phyloP scores from a whole-genome alignment of 2,888 invertebrate species.

The Mimumesa dahlbomi region DNA sequence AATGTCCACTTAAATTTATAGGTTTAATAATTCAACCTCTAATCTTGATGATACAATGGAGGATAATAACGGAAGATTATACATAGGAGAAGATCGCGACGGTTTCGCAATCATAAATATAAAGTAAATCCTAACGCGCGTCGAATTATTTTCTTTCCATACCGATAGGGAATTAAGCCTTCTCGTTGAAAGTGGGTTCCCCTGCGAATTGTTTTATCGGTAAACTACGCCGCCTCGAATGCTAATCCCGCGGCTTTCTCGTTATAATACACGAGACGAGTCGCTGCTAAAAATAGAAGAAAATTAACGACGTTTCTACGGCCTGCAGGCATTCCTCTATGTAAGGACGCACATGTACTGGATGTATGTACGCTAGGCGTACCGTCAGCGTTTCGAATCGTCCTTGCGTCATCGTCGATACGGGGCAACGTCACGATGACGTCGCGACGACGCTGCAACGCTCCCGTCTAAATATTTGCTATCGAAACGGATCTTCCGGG shows the following conservation, averaged over 20 bases:
- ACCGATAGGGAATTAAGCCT: too few relatives aligned
- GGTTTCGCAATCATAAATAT: slow-evolving; percentile 7
- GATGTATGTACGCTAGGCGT: neutral
- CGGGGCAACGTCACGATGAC: slow-evolving; percentile 64
- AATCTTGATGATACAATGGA: slow-evolving; percentile 22
- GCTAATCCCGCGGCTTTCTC: slow-evolving; percentile 24
- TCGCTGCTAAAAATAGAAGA: slow-evolving; percentile 49
- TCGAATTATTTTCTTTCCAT: too few relatives aligned
- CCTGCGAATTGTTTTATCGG: neutral
- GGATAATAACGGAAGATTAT: slow-evolving; percentile 18
- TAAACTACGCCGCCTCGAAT: neutral
- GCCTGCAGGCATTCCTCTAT: slow-evolving; percentile 10
- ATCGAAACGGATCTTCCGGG: too few relatives aligned
- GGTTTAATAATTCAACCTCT: slow-evolving; percentile 27
- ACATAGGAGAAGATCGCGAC: slow-evolving; percentile 4
- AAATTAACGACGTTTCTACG: slow-evolving; percentile 46
- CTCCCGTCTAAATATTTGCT: slow-evolving; percentile 65
- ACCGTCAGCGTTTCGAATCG: slow-evolving; percentile 29
- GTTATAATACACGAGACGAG: slow-evolving; percentile 18
- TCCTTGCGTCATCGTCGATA: slow-evolving; percentile 62
- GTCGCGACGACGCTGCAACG: slow-evolving; percentile 58
- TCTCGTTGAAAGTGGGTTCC: neutral
- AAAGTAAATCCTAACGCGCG: neutral
- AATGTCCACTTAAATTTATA: slow-evolving; percentile 21
- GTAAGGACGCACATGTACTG: neutral